These are phyloP conservation scores for Tachuris rubrigastra DNA, from an alignment of 2,113 vertebrate genomes.

Conservation along the genomic window DNA sequence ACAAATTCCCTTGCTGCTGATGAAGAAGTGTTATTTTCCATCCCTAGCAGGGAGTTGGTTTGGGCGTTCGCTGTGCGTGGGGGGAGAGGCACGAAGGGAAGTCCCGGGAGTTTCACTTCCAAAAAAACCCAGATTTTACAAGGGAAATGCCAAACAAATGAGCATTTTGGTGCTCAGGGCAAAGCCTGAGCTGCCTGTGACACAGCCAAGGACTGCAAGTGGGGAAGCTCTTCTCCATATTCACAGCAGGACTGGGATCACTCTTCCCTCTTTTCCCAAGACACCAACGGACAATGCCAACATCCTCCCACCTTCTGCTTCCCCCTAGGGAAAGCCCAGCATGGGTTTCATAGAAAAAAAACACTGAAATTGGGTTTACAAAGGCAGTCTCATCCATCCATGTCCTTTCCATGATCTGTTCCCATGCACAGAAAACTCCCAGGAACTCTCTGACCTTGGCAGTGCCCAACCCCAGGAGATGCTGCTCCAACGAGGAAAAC, in stretches of 20 bases:
- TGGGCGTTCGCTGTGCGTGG: rapidly evolving
- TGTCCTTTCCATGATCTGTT: background rate
- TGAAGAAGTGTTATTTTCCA: background rate
- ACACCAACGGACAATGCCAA: rapidly evolving
- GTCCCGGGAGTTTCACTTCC: background rate
- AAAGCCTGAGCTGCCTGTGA: background rate
- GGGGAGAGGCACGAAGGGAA: background rate
- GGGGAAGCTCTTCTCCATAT: background rate
- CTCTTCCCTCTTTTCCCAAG: background rate
- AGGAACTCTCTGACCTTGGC: rapidly evolving
- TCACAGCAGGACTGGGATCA: rapidly evolving
- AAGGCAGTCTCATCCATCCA: background rate
- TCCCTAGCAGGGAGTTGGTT: background rate
- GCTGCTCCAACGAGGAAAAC: background rate
- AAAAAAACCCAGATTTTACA: background rate
- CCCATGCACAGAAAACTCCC: background rate
- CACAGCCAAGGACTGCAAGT: background rate
- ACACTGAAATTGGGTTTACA: background rate
- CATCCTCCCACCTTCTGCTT: background rate
- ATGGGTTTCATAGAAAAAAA: background rate
- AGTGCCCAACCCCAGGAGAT: background rate
- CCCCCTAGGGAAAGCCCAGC: background rate
- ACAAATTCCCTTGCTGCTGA: background rate
- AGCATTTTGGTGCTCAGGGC: background rate
- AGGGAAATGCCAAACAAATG: background rate